phyloP scores from a whole-genome alignment of 2,113 vertebrate species.

The Turdus rufiventris region DNA sequence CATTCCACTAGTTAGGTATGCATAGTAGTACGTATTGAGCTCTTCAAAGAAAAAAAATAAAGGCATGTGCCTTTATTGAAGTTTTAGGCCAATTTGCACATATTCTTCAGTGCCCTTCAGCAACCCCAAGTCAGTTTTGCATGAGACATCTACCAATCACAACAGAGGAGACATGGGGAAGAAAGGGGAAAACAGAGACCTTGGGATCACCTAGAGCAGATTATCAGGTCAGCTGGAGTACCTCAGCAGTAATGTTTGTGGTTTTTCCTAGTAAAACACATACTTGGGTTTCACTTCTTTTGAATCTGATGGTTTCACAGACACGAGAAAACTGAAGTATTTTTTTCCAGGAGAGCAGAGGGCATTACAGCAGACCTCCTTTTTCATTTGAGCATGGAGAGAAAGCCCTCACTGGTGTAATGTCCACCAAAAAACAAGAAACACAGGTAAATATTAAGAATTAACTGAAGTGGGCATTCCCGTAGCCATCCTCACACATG shows the following conservation, averaged over 20 bases:
- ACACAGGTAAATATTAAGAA: background rate
- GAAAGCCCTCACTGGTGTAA: background rate
- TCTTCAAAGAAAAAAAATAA: background rate
- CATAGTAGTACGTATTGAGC: background rate
- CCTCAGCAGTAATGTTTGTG: background rate
- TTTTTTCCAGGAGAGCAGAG: background rate
- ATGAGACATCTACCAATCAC: background rate
- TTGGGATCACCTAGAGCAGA: background rate
- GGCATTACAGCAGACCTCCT: background rate
- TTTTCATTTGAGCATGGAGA: background rate
- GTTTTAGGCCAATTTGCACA: background rate
- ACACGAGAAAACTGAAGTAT: background rate
- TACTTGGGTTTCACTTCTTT: background rate
- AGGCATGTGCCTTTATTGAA: background rate
- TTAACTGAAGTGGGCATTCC: background rate
- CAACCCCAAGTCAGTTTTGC: background rate
- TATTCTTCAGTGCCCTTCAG: background rate
- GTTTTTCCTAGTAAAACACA: background rate
- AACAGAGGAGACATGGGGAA: background rate
- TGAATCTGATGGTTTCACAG: background rate
- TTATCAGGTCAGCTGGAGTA: background rate
- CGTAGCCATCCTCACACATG: background rate
- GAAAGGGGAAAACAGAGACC: background rate
- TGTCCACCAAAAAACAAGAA: background rate
- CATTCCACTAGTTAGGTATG: background rate